phyloP scores from a whole-genome alignment of 2,888 invertebrate species.

The Arrhopalites spinosus region DNA sequence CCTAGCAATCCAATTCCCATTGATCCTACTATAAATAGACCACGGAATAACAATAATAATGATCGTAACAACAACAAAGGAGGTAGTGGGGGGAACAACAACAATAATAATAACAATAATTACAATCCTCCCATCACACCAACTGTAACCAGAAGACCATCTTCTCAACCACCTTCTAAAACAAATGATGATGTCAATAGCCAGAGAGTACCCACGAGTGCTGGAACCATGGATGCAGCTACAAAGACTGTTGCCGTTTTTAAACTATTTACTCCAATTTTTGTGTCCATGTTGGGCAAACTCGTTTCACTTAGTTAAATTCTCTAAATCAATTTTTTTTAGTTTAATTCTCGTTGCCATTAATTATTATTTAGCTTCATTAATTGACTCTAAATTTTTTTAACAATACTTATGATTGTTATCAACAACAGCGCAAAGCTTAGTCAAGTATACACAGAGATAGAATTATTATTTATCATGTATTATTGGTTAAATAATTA shows the following conservation, averaged over 20 bases:
- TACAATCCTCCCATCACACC: conserved; percentile 1
- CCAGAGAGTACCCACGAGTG: conserved; percentile 40
- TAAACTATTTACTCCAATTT: conserved; percentile 54
- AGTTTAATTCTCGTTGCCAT: background rate
- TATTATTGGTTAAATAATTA: background rate
- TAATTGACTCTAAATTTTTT: conserved; percentile 3
- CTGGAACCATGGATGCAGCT: conserved; percentile 42
- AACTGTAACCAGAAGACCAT: background rate
- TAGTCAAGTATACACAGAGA: conserved; percentile 13
- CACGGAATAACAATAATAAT: conserved; percentile 20
- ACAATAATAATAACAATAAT: background rate
- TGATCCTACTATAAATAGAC: background rate
- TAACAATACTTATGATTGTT: conserved; percentile 19
- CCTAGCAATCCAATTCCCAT: conserved; percentile 10
- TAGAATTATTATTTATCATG: background rate
- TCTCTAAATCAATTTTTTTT: background rate
- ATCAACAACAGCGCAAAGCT: conserved; percentile 14
- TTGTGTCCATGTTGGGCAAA: conserved; percentile 55
- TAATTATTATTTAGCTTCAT: background rate
- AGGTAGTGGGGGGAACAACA: background rate
- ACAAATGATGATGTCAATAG: conserved; percentile 37
- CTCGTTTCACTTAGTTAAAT: conserved; percentile 36
- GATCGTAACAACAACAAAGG: too few species aligned
- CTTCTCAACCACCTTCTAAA: conserved; percentile 38
- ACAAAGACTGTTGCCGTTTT: conserved; percentile 54